These are phyloP conservation scores for Acanthisitta chloris DNA, from an alignment of 2,113 vertebrate genomes.

Conservation along the genomic window DNA sequence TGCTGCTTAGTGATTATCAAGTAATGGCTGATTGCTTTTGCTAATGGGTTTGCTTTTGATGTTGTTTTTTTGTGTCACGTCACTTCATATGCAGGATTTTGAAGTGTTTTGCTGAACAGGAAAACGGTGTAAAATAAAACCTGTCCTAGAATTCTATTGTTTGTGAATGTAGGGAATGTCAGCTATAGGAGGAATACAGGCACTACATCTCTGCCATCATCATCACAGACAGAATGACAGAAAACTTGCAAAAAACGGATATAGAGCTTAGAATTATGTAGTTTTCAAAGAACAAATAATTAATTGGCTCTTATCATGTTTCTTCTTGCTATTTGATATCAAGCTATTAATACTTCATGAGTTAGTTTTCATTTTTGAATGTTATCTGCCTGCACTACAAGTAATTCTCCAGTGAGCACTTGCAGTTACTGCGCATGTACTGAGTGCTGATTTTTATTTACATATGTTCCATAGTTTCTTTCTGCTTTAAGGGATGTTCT, in stretches of 20 bases:
- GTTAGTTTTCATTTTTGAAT: background rate
- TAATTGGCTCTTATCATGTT: background rate
- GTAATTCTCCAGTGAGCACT: background rate
- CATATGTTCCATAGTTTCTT: background rate
- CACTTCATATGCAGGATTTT: background rate
- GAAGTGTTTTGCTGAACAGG: constrained; percentile 3
- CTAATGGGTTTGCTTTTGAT: constrained; percentile 46
- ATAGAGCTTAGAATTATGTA: background rate
- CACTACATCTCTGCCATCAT: background rate
- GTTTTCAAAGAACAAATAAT: background rate
- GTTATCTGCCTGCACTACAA: background rate
- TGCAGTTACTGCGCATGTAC: background rate
- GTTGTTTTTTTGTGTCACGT: background rate
- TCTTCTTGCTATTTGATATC: background rate
- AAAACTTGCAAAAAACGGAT: background rate
- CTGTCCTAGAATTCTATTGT: background rate
- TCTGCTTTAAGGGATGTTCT: background rate
- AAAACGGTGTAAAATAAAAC: background rate
- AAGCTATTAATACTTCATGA: background rate
- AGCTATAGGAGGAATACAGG: background rate
- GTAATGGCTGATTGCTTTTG: constrained; percentile 49
- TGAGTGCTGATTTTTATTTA: background rate
- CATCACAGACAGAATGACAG: background rate
- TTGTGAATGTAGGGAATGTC: background rate
- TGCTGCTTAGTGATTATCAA: constrained; percentile 4